Evolutionary conservation across 92 coral and sea anemone genomes (phyloP).

Genomic region (Epizoanthus scotinus): DNA sequence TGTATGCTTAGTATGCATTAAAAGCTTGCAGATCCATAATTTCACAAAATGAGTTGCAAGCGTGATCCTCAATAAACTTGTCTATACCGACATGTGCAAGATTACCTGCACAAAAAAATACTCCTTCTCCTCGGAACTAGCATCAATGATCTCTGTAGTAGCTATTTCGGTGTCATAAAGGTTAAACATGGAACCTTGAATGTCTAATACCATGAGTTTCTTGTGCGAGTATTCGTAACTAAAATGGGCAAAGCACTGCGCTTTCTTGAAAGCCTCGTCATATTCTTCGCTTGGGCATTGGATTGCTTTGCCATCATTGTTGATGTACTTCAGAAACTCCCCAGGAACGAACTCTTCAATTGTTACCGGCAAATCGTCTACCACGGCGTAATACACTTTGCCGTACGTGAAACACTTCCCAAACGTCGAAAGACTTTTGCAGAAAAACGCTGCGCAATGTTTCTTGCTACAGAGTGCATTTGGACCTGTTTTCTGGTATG

Average conservation of each 20-base stretch:
- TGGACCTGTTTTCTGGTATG: conserved; percentile 67
- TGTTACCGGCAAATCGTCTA: conserved; percentile 44
- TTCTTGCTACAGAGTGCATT: conserved; percentile 62
- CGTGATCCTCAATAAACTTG: conserved; percentile 20
- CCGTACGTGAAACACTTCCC: conserved; percentile 56
- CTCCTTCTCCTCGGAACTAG: not conserved
- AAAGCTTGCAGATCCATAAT: conserved; percentile 12
- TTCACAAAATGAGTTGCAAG: conserved; percentile 45
- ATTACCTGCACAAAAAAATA: conserved; percentile 53
- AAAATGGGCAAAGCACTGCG: conserved; percentile 26
- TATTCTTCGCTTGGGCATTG: not conserved
- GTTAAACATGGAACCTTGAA: conserved; percentile 38
- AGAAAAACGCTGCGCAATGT: conserved; percentile 53
- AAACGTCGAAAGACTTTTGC: conserved; percentile 55
- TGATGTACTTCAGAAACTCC: conserved; percentile 46
- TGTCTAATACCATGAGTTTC: conserved; percentile 39
- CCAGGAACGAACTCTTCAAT: conserved; percentile 57
- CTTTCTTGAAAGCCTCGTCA: conserved; percentile 4
- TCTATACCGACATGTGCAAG: conserved; percentile 36
- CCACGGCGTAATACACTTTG: conserved; percentile 53
- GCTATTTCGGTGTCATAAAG: conserved; percentile 57
- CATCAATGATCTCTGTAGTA: conserved; percentile 3
- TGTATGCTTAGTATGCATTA: no score
- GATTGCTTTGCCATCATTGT: conserved; percentile 45
- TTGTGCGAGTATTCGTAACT: conserved; percentile 3